Evolutionary conservation across 2,888 invertebrate genomes (phyloP).

Genomic region (Theretra japonica): DNA sequence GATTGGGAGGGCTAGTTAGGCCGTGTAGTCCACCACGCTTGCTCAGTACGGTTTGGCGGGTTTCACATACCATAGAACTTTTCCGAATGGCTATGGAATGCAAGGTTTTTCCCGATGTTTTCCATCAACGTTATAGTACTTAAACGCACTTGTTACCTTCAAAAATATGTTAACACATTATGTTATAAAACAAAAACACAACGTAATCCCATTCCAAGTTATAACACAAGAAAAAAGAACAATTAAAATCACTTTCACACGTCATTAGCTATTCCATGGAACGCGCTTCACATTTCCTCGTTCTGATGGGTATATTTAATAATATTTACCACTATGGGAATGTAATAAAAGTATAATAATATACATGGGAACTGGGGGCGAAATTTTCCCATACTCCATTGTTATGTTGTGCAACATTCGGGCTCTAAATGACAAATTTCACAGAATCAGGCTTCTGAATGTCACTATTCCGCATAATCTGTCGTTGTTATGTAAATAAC

Average conservation of each 20-base stretch:
- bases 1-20: no score
- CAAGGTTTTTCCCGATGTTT: no score
- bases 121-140: no score
- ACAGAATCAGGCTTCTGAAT: constrained; percentile 28
- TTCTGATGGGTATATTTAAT: constrained; percentile 6
- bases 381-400: constrained; percentile 28
- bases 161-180: no score
- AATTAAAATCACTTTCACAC: constrained; percentile 5
- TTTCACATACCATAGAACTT: no score
- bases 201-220: no score
- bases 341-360: no score
- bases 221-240: background rate
- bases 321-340: constrained; percentile 18
- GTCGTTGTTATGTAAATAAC: background rate
- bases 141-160: no score
- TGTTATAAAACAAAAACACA: no score
- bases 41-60: no score
- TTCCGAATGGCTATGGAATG: no score
- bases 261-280: background rate
- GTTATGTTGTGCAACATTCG: constrained; percentile 25
- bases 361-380: constrained; percentile 22
- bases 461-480: constrained; percentile 25
- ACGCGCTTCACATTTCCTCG: background rate
- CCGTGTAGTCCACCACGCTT: no score
- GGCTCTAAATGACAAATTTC: constrained; percentile 28